Conservation (phyloP, 2,797 vertebrate species). For the Sebastes vulpes region DNA sequence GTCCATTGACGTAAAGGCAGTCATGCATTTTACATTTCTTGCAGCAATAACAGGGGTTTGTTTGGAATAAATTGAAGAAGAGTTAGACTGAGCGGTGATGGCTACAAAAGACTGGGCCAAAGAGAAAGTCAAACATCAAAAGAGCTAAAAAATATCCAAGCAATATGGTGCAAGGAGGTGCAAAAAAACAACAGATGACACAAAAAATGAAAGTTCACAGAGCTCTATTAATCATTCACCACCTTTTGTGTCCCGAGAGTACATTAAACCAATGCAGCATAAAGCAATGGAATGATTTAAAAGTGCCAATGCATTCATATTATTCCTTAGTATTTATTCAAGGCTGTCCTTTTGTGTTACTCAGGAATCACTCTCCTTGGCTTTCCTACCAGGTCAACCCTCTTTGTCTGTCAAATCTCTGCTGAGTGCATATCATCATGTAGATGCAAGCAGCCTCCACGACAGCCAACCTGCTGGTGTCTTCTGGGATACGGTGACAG, state of each 20-base stretch:
- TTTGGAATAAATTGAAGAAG: neutral
- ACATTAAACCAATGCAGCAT: neutral
- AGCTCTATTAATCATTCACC: neutral
- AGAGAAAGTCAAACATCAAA: conserved; percentile 6
- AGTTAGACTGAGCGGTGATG: neutral
- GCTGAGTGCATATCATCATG: conserved; percentile 42
- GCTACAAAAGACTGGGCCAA: neutral
- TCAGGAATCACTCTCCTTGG: neutral
- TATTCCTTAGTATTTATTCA: neutral
- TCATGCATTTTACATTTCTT: conserved; percentile 16
- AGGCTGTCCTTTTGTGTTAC: neutral
- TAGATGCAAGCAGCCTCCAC: conserved; percentile 41
- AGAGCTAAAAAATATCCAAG: neutral
- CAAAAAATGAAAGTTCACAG: neutral
- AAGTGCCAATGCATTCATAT: neutral
- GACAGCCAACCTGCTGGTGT: conserved; percentile 39
- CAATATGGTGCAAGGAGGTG: neutral
- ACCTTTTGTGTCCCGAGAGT: neutral
- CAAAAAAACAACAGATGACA: neutral
- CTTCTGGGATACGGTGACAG: conserved; percentile 50
- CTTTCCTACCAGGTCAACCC: conserved; percentile 8
- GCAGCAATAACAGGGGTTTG: neutral
- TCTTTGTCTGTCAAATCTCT: conserved; percentile 28
- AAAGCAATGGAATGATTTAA: neutral
- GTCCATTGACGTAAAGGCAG: neutral